Base-by-base conservation (phyloP, 2,113 vertebrate species). In the Podiceps cristatus region DNA sequence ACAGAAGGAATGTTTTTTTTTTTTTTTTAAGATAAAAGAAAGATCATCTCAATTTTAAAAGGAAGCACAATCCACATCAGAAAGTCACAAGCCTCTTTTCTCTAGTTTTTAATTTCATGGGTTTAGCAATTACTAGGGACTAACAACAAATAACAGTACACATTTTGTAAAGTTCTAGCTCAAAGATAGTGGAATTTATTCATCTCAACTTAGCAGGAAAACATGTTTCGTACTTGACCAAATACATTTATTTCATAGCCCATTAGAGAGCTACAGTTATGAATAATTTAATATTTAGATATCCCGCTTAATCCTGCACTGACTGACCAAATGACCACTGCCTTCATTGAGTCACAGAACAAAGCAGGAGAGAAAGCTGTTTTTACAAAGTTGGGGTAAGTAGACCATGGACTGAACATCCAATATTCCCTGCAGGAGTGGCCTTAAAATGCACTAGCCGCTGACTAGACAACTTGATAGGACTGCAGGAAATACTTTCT, bases 391-490 rank as follows among this genome's bases (percentile, higher is more conserved):
- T 3, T 72, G 25, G 7, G 6, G 2, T 56, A 67, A 53, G 20
- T 3, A 47, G 4, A 66, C 18, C 12, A 23, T 1, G 0, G 28
- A 47, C 5, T 3, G 10, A 76, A 20, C 0, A 3, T 17, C 24
- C 44, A 45, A 2, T 63, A 35, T n/a, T 37, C 47, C 49, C 10
- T 40, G 55, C 50, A 22, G 19, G 53, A 50, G 9, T 3, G 8
- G 10, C 16, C 27, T 73, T 86, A 47, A 53, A 74, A 53, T 9
- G 53, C 24, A n/a, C n/a, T 23, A 15, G 23, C 23, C 5, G 3
- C 6, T 60, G 59, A 59, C 49, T 35, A 77, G 42, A n/a, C 45
- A 68, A 44, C 29, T 19, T 83, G n/a, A 73, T 4, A 63, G 47
- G 18, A 67, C 50, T 49, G 23, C 17, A 52, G 28, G n/a, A 81